Evolutionary conservation across 2,888 invertebrate species (phyloP).

Genomic region (Panorpa germanica): DNA sequence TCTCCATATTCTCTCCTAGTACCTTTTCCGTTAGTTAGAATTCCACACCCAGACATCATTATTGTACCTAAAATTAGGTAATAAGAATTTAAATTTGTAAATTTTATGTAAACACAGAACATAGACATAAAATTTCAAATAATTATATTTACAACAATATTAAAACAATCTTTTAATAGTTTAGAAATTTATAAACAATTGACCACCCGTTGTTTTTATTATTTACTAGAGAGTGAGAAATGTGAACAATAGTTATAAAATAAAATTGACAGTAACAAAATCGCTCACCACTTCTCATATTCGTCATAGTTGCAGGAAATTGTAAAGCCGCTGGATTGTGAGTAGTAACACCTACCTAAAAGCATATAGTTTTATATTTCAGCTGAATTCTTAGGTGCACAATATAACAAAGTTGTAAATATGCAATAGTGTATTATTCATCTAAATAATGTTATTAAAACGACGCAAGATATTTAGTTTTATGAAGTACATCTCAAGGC

Average conservation of each 20-base stretch:
- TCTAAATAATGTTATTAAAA: neutral
- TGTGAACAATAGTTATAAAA: no score
- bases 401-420: neutral
- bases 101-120: no score
- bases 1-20: constrained; percentile 83
- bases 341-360: constrained; percentile 76
- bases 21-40: constrained; percentile 90
- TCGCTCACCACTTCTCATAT: constrained; percentile 80
- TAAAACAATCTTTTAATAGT: no score
- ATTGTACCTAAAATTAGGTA: no score
- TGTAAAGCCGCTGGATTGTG: constrained; percentile 79
- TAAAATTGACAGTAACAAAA: no score
- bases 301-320: constrained; percentile 95
- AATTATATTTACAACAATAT: no score
- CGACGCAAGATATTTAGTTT: neutral
- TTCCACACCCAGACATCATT: constrained; percentile 95
- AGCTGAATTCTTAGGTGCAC: neutral
- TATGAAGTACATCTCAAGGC: neutral
- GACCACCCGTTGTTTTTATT: no score
- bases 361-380: constrained; percentile 9
- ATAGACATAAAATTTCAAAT: no score
- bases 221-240: no score
- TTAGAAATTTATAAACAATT: no score
- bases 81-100: no score
- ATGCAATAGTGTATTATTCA: constrained; percentile 1